A percentile compares a stretch with the other conserved stretches of the same genome.
Evolutionary conservation across 2,888 invertebrate genomes (phyloP).

Genomic region (Lasioglossum pauxillum): DNA sequence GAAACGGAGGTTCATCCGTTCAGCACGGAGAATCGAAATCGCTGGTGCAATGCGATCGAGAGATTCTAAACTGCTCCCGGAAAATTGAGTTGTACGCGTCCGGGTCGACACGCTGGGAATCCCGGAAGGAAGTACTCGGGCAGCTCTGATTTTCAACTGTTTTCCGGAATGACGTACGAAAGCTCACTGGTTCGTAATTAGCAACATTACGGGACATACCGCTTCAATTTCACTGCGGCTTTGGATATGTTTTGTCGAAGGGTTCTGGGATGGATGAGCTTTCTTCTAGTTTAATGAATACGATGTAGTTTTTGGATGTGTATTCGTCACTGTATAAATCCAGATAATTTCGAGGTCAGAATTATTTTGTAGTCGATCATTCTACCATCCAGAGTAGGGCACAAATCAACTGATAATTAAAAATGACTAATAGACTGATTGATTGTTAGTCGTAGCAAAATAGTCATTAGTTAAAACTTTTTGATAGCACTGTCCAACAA

Average conservation of each 20-base stretch:
- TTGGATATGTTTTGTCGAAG: neutral
- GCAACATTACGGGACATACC: neutral
- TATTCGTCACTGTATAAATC: too few relatives aligned
- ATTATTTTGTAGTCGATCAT: neutral
- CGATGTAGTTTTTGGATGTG: neutral
- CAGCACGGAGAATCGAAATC: neutral
- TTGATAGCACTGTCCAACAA: too few relatives aligned
- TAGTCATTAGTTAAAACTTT: too few relatives aligned
- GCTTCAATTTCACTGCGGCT: neutral
- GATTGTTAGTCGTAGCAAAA: too few relatives aligned
- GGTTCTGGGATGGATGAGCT: too few relatives aligned
- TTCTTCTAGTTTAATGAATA: too few relatives aligned
- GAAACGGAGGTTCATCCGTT: neutral
- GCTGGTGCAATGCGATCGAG: neutral
- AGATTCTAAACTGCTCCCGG: constrained; percentile 53
- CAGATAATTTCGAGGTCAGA: neutral
- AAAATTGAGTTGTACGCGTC: constrained; percentile 63
- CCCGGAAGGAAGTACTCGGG: constrained; percentile 57
- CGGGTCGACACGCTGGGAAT: constrained; percentile 5
- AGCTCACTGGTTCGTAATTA: constrained; percentile 17
- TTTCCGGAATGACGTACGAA: constrained; percentile 8
- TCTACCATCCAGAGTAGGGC: too few relatives aligned
- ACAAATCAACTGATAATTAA: too few relatives aligned
- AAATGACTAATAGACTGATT: too few relatives aligned
- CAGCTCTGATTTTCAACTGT: constrained; percentile 60